Percentiles rank a stretch among this genome's conserved stretches.
Conservation (phyloP, 92 coral and sea anemone species). For the Phenganax subtilis region DNA sequence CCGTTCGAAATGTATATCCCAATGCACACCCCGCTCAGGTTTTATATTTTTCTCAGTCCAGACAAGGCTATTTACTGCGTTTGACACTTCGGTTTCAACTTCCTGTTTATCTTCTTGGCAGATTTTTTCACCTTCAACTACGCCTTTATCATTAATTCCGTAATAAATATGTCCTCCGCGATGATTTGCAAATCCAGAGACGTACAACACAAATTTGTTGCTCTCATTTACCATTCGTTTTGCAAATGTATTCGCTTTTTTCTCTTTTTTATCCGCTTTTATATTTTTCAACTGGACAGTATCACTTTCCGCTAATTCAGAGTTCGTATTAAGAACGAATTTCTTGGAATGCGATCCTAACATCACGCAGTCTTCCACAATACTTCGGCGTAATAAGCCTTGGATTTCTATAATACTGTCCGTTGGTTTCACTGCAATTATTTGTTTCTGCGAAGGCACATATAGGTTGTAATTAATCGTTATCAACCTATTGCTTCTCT, state of each 20-base stretch:
- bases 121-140: slow-evolving; percentile 25
- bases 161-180: slow-evolving; percentile 45
- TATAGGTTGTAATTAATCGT: slow-evolving; percentile 37
- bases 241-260: slow-evolving; percentile 11
- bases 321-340: background rate
- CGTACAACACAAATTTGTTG: slow-evolving; percentile 23
- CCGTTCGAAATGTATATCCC: slow-evolving; percentile 10
- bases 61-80: slow-evolving; percentile 17
- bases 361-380: slow-evolving; percentile 20
- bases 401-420: slow-evolving; percentile 7
- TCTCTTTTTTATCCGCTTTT: slow-evolving; percentile 6
- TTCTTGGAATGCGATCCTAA: slow-evolving; percentile 11
- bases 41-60: slow-evolving; percentile 2
- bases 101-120: slow-evolving; percentile 30
- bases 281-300: slow-evolving; percentile 35
- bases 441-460: slow-evolving; percentile 39
- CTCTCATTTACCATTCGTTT: background rate
- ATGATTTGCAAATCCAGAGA: slow-evolving; percentile 46
- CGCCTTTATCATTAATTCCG: slow-evolving; percentile 37
- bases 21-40: background rate
- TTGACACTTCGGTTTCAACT: background rate
- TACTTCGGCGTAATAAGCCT: slow-evolving; percentile 20
- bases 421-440: background rate
- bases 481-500: background rate
- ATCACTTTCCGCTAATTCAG: slow-evolving; percentile 25